Conservation (phyloP, 2,797 vertebrate genomes). For the Rhinatrema bivittatum region DNA sequence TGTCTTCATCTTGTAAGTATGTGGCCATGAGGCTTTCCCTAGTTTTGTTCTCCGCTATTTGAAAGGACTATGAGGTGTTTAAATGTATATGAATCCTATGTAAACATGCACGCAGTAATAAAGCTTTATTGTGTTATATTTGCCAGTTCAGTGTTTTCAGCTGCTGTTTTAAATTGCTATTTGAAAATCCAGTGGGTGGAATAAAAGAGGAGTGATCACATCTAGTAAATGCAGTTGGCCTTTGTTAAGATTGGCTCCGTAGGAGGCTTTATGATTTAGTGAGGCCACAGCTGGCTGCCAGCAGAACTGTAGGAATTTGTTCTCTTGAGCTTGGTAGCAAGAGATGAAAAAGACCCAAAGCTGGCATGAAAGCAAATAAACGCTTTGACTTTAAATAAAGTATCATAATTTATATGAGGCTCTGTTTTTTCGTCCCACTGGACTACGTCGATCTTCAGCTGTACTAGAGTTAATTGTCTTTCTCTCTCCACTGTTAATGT, state of each 20-base stretch:
- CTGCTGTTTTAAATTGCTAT: conserved; percentile 38
- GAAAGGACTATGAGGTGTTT: conserved; percentile 21
- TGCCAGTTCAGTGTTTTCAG: conserved; percentile 26
- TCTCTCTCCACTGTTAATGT: no score
- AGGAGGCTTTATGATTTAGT: conserved; percentile 57
- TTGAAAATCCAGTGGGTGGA: conserved; percentile 51
- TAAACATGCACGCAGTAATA: background rate
- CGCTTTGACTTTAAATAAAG: conserved; percentile 62
- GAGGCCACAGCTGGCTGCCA: conserved; percentile 64
- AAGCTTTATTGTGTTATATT: no score
- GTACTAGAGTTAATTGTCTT: no score
- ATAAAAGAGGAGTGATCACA: conserved; percentile 50
- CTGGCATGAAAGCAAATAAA: conserved; percentile 67
- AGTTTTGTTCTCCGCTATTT: conserved; percentile 9
- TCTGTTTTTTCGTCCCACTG: no score
- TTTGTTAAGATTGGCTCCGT: conserved; percentile 57
- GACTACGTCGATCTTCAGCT: no score
- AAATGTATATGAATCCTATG: conserved; percentile 16
- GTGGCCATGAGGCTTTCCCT: conserved; percentile 1
- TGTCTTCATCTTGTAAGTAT: background rate
- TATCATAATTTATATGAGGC: conserved; percentile 63
- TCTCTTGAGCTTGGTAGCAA: conserved; percentile 54
- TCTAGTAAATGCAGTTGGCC: conserved; percentile 48
- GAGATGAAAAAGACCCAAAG: conserved; percentile 63
- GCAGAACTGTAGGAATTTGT: conserved; percentile 51